Conservation (phyloP, 2,888 invertebrate species). For the Piscicola geometra region DNA sequence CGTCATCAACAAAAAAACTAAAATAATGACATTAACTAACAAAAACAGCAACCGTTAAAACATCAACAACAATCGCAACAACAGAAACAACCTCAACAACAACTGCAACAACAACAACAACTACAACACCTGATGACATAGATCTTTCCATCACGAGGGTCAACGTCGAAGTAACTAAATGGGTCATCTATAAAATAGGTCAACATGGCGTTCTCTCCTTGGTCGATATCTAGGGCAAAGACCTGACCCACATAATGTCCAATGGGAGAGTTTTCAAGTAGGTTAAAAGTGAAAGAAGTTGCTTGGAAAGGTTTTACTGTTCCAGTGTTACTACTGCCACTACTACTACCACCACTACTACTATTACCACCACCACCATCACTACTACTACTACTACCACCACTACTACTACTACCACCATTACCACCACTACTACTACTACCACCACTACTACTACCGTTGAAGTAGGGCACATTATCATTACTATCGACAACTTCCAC, state of each 20-base stretch:
- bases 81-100: background rate
- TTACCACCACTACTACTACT: conserved; percentile 39
- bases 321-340: background rate
- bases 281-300: background rate
- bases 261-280: conserved; percentile 21
- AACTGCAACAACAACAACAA: background rate
- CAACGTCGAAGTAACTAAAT: conserved; percentile 19
- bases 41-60: background rate
- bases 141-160: conserved; percentile 8
- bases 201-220: conserved; percentile 18
- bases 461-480: conserved; percentile 83
- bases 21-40: background rate
- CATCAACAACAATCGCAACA: background rate
- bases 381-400: conserved; percentile 69
- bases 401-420: conserved; percentile 76
- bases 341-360: background rate
- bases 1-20: background rate
- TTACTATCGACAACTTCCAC: conserved; percentile 84
- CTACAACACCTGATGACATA: conserved; percentile 2
- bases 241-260: conserved; percentile 26
- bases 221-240: conserved; percentile 17
- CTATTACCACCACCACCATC: background rate
- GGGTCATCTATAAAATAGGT: conserved; percentile 29
- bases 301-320: no score
- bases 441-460: conserved; percentile 58